Evolutionary conservation across 1,140 invertebrate genomes (phyloP).

Genomic region (Belonocnema kinseyi): DNA sequence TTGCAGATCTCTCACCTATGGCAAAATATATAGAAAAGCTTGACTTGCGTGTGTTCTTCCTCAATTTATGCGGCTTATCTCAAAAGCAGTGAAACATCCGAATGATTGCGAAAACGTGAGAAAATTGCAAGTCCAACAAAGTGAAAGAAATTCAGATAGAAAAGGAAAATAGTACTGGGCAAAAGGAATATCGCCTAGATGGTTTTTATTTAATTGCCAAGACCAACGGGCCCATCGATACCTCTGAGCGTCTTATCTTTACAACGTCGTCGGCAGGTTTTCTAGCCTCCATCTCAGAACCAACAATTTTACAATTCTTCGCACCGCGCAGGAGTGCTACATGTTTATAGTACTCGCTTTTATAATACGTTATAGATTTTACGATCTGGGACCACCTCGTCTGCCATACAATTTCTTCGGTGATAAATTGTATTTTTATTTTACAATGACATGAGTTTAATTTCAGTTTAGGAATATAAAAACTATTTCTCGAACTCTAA

Average conservation of each 20-base stretch:
- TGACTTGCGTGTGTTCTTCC: too few relatives aligned
- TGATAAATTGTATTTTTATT: not conserved
- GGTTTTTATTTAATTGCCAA: constrained; percentile 40
- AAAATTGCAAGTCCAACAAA: constrained; percentile 2
- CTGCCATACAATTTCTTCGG: constrained; percentile 8
- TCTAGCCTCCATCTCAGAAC: constrained; percentile 48
- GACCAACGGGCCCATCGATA: constrained; percentile 21
- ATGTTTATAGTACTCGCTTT: constrained; percentile 64
- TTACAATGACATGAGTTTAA: too few relatives aligned
- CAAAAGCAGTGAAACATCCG: not conserved
- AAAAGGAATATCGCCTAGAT: not conserved
- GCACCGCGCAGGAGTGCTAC: constrained; percentile 54
- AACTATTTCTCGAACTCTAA: too few relatives aligned
- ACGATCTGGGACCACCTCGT: constrained; percentile 47
- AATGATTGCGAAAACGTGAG: not conserved
- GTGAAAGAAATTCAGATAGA: not conserved
- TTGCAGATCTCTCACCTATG: too few relatives aligned
- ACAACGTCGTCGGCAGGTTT: constrained; percentile 45
- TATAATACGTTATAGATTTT: constrained; percentile 61
- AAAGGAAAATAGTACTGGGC: too few relatives aligned
- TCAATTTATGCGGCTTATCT: too few relatives aligned
- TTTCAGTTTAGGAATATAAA: too few relatives aligned
- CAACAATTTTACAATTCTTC: constrained; percentile 65
- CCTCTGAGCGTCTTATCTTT: constrained; percentile 51
- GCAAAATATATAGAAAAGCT: too few relatives aligned